Conservation (phyloP, 2,888 invertebrate species). For the Caenorhabditis doughertyi region DNA sequence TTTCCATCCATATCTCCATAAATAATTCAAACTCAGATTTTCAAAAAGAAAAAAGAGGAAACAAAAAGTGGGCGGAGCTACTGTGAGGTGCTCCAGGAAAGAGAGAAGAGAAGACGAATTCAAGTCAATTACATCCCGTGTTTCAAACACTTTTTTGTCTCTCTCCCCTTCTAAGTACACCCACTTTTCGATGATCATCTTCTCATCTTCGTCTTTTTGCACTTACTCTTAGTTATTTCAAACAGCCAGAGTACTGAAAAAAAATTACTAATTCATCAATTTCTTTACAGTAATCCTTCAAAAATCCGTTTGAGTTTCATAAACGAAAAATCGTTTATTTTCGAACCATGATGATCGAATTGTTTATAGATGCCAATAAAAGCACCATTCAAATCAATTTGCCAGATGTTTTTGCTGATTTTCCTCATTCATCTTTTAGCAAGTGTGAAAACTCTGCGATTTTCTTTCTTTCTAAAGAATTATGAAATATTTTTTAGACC, state of each 20-base stretch:
- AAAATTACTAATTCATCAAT: not conserved
- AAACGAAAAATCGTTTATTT: conserved; percentile 15
- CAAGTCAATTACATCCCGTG: conserved; percentile 53
- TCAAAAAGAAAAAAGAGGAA: not conserved
- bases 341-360: not conserved
- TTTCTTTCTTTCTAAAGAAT: not conserved
- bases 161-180: conserved; percentile 12
- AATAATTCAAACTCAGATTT: not conserved
- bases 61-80: conserved; percentile 44
- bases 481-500: no score
- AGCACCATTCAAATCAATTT: conserved; percentile 30
- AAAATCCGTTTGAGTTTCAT: conserved; percentile 4
- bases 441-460: not conserved
- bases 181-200: conserved; percentile 33
- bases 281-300: not conserved
- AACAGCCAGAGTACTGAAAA: not conserved
- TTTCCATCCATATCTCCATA: not conserved
- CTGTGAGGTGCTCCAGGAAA: conserved; percentile 16
- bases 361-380: conserved; percentile 42
- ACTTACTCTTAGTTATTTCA: not conserved
- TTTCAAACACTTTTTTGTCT: conserved; percentile 47
- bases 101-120: not conserved
- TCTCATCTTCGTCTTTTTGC: conserved; percentile 1
- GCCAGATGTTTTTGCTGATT: conserved; percentile 31
- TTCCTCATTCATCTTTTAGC: not conserved